phyloP scores from a whole-genome alignment of 2,888 invertebrate species.

The Bembecia ichneumoniformis region DNA sequence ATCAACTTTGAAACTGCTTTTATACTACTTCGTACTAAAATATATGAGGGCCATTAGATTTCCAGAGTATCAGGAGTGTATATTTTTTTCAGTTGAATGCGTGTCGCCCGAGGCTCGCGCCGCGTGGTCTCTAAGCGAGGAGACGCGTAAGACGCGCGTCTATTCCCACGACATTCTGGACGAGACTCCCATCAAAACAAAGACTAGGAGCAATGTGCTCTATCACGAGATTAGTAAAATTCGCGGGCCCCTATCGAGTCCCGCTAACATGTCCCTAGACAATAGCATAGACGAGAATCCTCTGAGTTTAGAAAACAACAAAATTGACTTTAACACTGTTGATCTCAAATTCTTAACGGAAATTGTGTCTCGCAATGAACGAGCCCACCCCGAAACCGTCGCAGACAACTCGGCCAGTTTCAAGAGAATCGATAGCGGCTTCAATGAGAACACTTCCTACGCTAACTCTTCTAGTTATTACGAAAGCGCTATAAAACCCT shows the following conservation, averaged over 20 bases:
- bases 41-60: too few species aligned
- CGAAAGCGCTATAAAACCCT: slow-evolving; percentile 66
- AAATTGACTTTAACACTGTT: slow-evolving; percentile 58
- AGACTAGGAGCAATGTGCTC: slow-evolving; percentile 32
- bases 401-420: slow-evolving; percentile 43
- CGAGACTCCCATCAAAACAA: slow-evolving; percentile 50
- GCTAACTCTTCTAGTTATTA: slow-evolving; percentile 60
- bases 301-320: slow-evolving; percentile 50
- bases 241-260: slow-evolving; percentile 36
- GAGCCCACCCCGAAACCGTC: slow-evolving; percentile 31
- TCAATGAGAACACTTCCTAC: slow-evolving; percentile 58
- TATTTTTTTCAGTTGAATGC: not conserved
- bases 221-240: slow-evolving; percentile 61
- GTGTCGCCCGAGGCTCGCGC: not conserved
- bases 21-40: too few species aligned
- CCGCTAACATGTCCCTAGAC: slow-evolving; percentile 56
- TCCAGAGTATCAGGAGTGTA: too few species aligned
- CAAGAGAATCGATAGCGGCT: slow-evolving; percentile 59
- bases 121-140: not conserved
- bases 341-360: slow-evolving; percentile 66
- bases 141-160: too few species aligned
- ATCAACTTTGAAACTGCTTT: too few species aligned
- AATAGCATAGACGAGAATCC: slow-evolving; percentile 53
- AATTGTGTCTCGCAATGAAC: slow-evolving; percentile 41
- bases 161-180: slow-evolving; percentile 25